Conservation (phyloP, 2,888 invertebrate species). For the Xestia ashworthii region DNA sequence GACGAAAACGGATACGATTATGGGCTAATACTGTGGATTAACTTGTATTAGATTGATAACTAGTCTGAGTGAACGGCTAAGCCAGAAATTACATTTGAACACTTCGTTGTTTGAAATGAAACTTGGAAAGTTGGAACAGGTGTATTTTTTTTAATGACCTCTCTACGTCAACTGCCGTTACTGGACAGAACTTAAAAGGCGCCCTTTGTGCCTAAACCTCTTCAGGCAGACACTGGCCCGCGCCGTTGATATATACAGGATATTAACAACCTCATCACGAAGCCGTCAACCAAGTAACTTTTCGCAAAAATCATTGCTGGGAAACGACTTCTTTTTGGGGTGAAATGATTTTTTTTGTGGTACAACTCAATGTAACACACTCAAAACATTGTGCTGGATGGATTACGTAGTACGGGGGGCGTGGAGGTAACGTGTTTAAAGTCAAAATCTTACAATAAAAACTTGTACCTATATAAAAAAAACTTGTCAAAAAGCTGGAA, state of each 20-base stretch:
- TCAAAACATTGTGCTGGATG: no score
- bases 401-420: no score
- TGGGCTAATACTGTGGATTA: constrained; percentile 19
- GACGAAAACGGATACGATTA: constrained; percentile 44
- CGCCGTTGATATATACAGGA: neutral
- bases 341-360: no score
- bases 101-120: constrained; percentile 11
- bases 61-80: neutral
- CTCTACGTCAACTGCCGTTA: neutral
- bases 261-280: no score
- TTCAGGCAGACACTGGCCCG: neutral
- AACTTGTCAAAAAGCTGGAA: no score
- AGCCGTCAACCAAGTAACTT: no score
- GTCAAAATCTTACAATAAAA: no score
- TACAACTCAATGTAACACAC: no score
- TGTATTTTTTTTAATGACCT: neutral
- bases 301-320: no score
- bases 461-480: no score
- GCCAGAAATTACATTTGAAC: neutral
- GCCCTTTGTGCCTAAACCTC: neutral
- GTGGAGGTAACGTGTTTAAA: no score
- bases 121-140: neutral
- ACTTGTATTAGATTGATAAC: constrained; percentile 33
- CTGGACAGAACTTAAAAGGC: neutral
- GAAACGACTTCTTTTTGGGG: no score